A percentile compares a stretch with the other conserved stretches of the same genome.
phyloP scores from a whole-genome alignment of 2,797 vertebrate genomes.

The Poecilia gillii region DNA sequence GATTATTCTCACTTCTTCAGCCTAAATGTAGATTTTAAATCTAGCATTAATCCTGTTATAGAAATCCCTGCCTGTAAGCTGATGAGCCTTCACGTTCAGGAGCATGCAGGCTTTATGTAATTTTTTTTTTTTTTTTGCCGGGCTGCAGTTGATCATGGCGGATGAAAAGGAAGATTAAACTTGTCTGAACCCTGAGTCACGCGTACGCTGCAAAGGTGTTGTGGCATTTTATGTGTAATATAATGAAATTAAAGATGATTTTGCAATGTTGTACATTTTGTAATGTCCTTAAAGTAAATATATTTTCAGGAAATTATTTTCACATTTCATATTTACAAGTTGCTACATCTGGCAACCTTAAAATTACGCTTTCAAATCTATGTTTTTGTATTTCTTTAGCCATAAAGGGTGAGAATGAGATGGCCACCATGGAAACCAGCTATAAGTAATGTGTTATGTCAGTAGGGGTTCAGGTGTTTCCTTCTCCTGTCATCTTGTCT shows the following conservation, averaged over 20 bases:
- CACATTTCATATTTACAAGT: not conserved
- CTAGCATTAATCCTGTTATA: conserved; percentile 85
- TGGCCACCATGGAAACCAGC: not conserved
- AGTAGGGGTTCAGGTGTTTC: conserved; percentile 46
- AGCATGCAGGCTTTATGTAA: conserved; percentile 71
- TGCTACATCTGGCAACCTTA: not conserved
- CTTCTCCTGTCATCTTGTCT: conserved; percentile 6
- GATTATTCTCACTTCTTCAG: conserved; percentile 82
- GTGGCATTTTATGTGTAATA: not conserved
- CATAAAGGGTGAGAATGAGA: not conserved
- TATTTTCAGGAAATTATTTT: not conserved
- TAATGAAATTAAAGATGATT: not conserved
- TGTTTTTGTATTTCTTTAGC: not conserved
- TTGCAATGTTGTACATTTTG: not conserved
- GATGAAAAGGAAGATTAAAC: conserved; percentile 1
- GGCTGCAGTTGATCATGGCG: conserved; percentile 1
- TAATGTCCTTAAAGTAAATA: not conserved
- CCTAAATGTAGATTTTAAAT: conserved; percentile 84
- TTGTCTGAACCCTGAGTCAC: conserved; percentile 35
- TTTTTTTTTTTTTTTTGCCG: conserved; percentile 44
- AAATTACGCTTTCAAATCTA: not conserved
- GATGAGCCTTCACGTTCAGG: conserved; percentile 60
- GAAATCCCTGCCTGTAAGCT: conserved; percentile 76
- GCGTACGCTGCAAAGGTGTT: not conserved
- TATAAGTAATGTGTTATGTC: conserved; percentile 15